Evolutionary conservation across 53 echinoderm and acorn worm species (phyloP), one percentile per base, ranked within the genome.

Genomic region (Holothuria leucospilota): DNA sequence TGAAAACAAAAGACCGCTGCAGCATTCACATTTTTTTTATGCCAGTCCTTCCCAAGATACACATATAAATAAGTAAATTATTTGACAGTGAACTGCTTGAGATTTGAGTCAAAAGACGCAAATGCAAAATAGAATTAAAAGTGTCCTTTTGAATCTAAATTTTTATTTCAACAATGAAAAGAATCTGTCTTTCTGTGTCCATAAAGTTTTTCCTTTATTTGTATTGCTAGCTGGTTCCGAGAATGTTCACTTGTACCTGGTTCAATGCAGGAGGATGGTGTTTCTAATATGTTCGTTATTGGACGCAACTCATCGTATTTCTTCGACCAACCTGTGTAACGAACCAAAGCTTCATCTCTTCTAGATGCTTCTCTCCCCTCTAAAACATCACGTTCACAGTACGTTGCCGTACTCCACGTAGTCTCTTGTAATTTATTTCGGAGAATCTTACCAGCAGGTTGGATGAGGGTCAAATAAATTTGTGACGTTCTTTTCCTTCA

Each of bases 31-130:
- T 8, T 66, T 66, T 6, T 26, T 6, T 66, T 8, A 23, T 66
- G 66, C 66, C 66, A 66, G 8, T 66, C 66, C 26, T 66, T 66
- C 66, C 66, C 66, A 29, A 66, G 66, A 52, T 52, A 52, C 9
- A 13, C 52, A 52, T 52, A 1, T 52, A 52, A 52, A 52, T 52
- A 4, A 14, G 52, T 2, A 2, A 66, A 66, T 6, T 3, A 29
- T 7, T 29, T 66, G 5, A 66, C 66, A 9, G 6, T 7, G 26
- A 66, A 29, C 66, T 66, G 5, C 26, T 26, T 66, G 26, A 12
- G 66, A 1, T 26, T 28, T 66, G 66, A 1, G 13, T 66, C 26
- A 66, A 26, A 26, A 20, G 66, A 26, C 6, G 26, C 66, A 23
- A 66, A 29, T 9, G n/a, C 15, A 28, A 66, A 28, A 66, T 66